These are phyloP conservation scores for Herminia tarsipennalis DNA, from an alignment of 2,888 invertebrate species.

Conservation along the genomic window DNA sequence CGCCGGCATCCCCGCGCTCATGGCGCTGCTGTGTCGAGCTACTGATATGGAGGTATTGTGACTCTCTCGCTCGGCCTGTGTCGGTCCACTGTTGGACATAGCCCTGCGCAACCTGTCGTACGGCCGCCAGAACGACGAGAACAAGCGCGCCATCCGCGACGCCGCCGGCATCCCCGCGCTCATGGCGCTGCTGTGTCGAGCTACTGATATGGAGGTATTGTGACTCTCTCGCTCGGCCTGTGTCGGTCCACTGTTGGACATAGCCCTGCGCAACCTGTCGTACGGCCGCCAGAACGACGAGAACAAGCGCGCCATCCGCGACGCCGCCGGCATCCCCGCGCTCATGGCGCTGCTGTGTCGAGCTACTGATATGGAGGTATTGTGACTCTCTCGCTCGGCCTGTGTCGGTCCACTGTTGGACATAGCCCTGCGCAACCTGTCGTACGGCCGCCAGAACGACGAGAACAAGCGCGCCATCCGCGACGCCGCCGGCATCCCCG, in stretches of 20 bases:
- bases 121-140: slow-evolving; percentile 98
- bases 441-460: slow-evolving; percentile 98
- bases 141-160: slow-evolving; percentile 97
- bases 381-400: no score
- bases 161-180: slow-evolving; percentile 96
- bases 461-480: slow-evolving; percentile 99
- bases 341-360: slow-evolving; percentile 94
- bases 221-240: no score
- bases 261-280: slow-evolving; percentile 63
- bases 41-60: slow-evolving; percentile 93
- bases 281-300: slow-evolving; percentile 99
- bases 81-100: no score
- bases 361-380: slow-evolving; percentile 95
- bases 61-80: no score
- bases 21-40: slow-evolving; percentile 94
- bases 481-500: slow-evolving; percentile 96
- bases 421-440: slow-evolving; percentile 30
- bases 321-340: slow-evolving; percentile 96
- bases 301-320: slow-evolving; percentile 98
- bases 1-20: slow-evolving; percentile 95
- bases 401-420: no score
- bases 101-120: slow-evolving; percentile 84
- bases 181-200: slow-evolving; percentile 93
- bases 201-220: slow-evolving; percentile 95
- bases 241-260: no score